A percentile compares a stretch with the other conserved stretches of the same genome.
Conservation (phyloP, 2,888 invertebrate genomes). For the Ferrisia virgata region DNA sequence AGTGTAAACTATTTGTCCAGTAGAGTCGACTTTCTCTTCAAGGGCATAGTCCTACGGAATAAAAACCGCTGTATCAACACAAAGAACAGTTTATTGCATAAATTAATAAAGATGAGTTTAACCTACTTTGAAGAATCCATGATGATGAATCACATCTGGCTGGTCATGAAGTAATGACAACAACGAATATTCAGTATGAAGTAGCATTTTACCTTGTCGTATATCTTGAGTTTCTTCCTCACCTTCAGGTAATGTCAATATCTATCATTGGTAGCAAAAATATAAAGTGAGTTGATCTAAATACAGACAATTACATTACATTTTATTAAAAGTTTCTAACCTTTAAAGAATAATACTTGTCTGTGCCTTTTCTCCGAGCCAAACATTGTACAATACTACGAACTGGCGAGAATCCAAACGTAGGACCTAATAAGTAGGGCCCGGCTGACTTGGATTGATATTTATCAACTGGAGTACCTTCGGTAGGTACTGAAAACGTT, state of each 20-base stretch:
- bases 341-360: conserved; percentile 69
- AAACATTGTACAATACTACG: conserved; percentile 74
- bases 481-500: conserved; percentile 7
- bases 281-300: neutral
- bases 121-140: conserved; percentile 72
- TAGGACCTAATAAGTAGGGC: conserved; percentile 67
- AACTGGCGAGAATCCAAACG: conserved; percentile 70
- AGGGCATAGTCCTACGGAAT: conserved; percentile 64
- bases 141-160: conserved; percentile 72
- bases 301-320: neutral
- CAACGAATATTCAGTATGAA: conserved; percentile 73
- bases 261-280: conserved; percentile 55
- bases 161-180: conserved; percentile 66
- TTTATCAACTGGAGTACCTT: conserved; percentile 28
- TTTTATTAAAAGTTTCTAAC: conserved; percentile 52
- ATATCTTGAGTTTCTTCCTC: conserved; percentile 69
- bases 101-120: neutral
- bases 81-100: neutral
- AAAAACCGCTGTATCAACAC: neutral
- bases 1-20: conserved; percentile 58
- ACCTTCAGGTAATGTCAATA: conserved; percentile 50
- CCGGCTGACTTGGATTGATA: conserved; percentile 56
- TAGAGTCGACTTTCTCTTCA: conserved; percentile 61
- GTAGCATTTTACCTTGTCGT: conserved; percentile 71
- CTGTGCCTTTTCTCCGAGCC: conserved; percentile 67